A percentile compares a stretch with the other conserved stretches of the same genome.
These are phyloP conservation scores for Montipora sp. DNA, from an alignment of 64 coral and sea anemone genomes.

Conservation along the genomic window DNA sequence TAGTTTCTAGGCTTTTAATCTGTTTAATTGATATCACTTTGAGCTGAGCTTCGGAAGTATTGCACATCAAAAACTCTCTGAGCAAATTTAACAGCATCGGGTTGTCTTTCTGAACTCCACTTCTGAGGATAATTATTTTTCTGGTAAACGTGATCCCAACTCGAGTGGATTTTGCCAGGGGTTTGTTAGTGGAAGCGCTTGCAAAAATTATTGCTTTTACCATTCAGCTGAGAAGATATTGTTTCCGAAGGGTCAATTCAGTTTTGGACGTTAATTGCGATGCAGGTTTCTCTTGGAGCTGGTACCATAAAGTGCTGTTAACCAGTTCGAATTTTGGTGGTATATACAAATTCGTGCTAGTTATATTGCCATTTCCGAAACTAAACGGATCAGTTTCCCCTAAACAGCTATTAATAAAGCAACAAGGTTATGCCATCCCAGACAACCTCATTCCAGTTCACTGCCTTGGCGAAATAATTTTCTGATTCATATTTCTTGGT, in stretches of 20 bases:
- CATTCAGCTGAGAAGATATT: not conserved
- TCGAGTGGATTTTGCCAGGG: too few species aligned
- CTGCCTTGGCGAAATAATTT: slow-evolving; percentile 1
- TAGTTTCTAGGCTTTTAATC: not conserved
- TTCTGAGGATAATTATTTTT: too few species aligned
- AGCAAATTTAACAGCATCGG: too few species aligned
- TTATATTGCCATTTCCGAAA: not conserved
- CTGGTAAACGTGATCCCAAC: too few species aligned
- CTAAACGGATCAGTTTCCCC: not conserved
- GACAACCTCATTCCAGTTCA: not conserved
- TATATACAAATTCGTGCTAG: not conserved
- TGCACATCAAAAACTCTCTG: too few species aligned
- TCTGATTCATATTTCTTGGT: not conserved
- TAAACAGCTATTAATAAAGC: too few species aligned
- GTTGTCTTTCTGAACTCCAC: too few species aligned
- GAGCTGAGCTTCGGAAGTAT: too few species aligned
- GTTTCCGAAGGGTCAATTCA: not conserved
- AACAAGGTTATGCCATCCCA: not conserved
- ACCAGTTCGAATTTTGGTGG: slow-evolving; percentile 9
- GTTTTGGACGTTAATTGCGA: not conserved
- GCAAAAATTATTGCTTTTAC: not conserved
- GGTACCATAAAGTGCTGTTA: not conserved
- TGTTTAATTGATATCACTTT: too few species aligned
- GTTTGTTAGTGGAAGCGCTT: not conserved
- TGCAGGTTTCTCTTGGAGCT: not conserved